Base-by-base conservation (phyloP, 23 tunicate genomes). In the Diplosoma virens region DNA sequence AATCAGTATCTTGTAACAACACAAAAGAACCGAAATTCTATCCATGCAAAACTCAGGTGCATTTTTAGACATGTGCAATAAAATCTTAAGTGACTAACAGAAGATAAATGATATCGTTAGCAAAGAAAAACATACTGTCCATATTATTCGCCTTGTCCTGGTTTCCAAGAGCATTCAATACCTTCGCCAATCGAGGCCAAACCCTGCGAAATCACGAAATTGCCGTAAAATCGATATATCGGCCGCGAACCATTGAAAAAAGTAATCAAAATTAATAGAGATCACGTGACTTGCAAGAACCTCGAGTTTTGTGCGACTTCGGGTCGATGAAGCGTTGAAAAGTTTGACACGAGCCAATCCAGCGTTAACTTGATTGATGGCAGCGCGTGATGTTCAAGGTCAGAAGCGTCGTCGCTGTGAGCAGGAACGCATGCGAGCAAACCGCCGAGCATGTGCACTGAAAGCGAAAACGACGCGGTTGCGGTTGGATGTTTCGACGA, bases 141-240 rank as follows among this genome's bases (percentile, higher is more conserved):
- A 81, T 80, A 31, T 92, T 72, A 54, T 92, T 85, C 4, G 88
- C 87, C 41, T 81, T 92, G 73, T 92, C 97, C 47, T 92, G 97
- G 50, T 84, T 85, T 25, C 97, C 97, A 67, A 92, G 97, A 2
- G 97, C 93, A 69, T 92, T 92, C 17, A 92, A 67, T 25, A 92
- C 80, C 37, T 81, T 75, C 1, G 97, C 97, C 30, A 92, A 67
- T 35, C 92, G 66, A 35, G 74, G 87, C 97, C 97, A 92, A 31
- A 92, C 97, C 37, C 97, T 92, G 77, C 28, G 64, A 81, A 33
- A 48, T 41, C 50, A 41, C 50, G 50, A 7, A 9, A 41, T 41
- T 7, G 14, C 50, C 52, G 52, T 45, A 45, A 45, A 11, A 45
- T 9, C 11, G 52, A 45, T 16, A 16, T 9, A 45, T 9, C 11